phyloP scores from a whole-genome alignment of 2,113 vertebrate genomes.

The Sinocyclocheilus anshuiensis region DNA sequence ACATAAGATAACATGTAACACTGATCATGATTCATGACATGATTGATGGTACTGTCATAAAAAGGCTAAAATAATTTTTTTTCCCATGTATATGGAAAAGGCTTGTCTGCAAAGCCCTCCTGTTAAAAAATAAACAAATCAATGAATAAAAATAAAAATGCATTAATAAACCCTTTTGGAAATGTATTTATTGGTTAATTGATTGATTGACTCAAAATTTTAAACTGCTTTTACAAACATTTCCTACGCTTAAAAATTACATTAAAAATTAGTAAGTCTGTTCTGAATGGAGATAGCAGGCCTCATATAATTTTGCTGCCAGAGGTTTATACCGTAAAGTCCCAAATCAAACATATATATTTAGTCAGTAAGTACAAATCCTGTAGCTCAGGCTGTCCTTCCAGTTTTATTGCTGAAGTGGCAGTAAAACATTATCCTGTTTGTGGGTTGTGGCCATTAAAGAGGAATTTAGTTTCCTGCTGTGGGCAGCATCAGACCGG shows the following conservation, averaged over 20 bases:
- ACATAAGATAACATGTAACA: no score
- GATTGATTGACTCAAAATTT: not conserved
- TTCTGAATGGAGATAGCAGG: not conserved
- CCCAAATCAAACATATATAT: conserved; percentile 4
- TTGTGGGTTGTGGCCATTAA: conserved; percentile 41
- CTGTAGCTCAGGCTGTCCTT: conserved; percentile 2
- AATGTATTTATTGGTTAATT: no score
- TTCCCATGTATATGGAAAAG: no score
- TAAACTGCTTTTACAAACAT: not conserved
- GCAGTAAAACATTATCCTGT: conserved; percentile 28
- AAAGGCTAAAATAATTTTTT: no score
- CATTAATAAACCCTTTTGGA: not conserved
- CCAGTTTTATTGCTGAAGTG: not conserved
- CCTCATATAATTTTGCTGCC: not conserved
- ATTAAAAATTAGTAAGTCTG: not conserved
- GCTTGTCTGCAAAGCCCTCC: no score
- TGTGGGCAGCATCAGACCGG: not conserved
- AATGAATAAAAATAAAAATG: not conserved
- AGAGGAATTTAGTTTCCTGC: conserved; percentile 44
- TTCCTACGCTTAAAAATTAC: not conserved
- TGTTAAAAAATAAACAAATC: no score
- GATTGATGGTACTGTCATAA: no score
- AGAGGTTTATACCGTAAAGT: not conserved
- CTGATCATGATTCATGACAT: no score
- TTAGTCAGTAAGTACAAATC: conserved; percentile 28